Evolutionary conservation across 1,140 invertebrate species (phyloP), one percentile per base, ranked within the genome.

Genomic region (Steinernema feltiae): DNA sequence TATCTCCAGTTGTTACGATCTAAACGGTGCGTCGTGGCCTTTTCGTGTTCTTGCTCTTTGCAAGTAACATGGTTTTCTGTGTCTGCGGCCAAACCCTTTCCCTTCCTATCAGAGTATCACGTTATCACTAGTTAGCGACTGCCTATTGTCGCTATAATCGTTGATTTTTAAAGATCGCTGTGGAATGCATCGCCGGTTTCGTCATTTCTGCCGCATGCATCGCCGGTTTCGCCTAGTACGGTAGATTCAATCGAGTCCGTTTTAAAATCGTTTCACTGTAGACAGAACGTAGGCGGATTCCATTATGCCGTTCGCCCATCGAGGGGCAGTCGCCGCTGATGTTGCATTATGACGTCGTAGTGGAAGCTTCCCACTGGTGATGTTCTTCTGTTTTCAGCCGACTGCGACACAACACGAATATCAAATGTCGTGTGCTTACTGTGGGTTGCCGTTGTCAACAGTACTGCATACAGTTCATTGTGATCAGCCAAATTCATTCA

Each of bases 311-410:
- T n/a, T n/a, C n/a, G n/a, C n/a, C n/a, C n/a, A n/a, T n/a, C n/a
- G n/a, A n/a, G n/a, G n/a, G n/a, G n/a, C n/a, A n/a, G n/a, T n/a
- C n/a, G 35, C 24, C 15, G 12, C 53, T 63, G 15, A 7, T 27
- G 53, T 21, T 63, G 7, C 53, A 46, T n/a, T 21, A 21, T 63
- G 53, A 63, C 53, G 53, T 63, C 53, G 53, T 63, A 3, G 24
- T 63, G 53, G 53, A 63, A 63, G 53, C 53, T 63, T 63, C 53
- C 53, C 15, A 63, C 53, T 27, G 53, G 53, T 63, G 53, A 27
- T 63, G 53, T 63, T 63, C 53, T 63, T 63, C 53, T 63, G 53
- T 63, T 63, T 63, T 63, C 24, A 7, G 24, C 15, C 24, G 53
- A 63, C 53, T 7, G 53, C 53, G 53, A 63, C n/a, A 27, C 53